These are phyloP conservation scores for Pitangus sulphuratus DNA, from an alignment of 2,797 vertebrate genomes.

Conservation along the genomic window DNA sequence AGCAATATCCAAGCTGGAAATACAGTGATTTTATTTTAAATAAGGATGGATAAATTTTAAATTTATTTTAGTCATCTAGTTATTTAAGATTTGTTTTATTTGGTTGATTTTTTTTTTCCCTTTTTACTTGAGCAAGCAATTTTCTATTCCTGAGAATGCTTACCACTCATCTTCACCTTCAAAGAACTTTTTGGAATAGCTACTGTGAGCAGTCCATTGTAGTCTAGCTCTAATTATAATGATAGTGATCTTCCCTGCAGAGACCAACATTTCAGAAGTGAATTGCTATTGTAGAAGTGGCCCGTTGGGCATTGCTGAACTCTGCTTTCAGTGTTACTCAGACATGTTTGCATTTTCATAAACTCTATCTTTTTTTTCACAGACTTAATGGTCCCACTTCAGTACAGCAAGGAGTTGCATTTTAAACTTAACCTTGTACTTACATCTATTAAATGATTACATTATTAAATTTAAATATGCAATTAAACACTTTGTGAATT, in stretches of 20 bases:
- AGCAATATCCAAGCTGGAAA: not conserved
- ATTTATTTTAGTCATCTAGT: not conserved
- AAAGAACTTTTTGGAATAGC: slow-evolving; percentile 46
- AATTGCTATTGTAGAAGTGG: slow-evolving; percentile 34
- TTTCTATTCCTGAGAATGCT: slow-evolving; percentile 26
- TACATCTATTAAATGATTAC: not conserved
- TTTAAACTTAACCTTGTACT: not conserved
- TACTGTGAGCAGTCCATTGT: slow-evolving; percentile 31
- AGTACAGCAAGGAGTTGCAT: not conserved
- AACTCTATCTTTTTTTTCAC: slow-evolving; percentile 14
- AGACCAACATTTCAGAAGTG: slow-evolving; percentile 46
- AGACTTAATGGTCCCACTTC: not conserved
- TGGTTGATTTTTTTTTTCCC: not conserved
- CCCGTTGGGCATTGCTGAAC: slow-evolving; percentile 54
- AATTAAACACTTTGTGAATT: not conserved
- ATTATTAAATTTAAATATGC: not conserved
- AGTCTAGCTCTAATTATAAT: slow-evolving; percentile 48
- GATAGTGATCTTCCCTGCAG: slow-evolving; percentile 64
- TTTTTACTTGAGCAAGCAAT: slow-evolving; percentile 15
- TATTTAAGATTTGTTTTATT: not conserved
- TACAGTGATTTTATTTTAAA: not conserved
- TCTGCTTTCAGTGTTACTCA: slow-evolving; percentile 25
- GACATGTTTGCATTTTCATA: slow-evolving; percentile 9
- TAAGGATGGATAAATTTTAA: not conserved
- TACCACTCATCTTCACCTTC: slow-evolving; percentile 46